Evolutionary conservation across 2,797 vertebrate genomes (phyloP), one percentile per base, ranked within the genome.

Genomic region (Buceros bicornis): DNA sequence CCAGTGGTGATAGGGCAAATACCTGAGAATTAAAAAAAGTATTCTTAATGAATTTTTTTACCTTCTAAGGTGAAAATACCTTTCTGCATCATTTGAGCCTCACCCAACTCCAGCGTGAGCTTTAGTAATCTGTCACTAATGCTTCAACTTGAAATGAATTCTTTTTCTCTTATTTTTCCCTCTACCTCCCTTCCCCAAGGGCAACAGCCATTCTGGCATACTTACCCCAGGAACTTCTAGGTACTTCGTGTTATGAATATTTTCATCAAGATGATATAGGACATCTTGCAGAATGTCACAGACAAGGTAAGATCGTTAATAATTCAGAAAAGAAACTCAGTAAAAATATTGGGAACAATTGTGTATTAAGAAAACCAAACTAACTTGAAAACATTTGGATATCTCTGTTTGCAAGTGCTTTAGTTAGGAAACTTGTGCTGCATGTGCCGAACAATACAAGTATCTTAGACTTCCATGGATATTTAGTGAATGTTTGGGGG

Each of bases 171-270:
- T 13, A 54, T 29, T 1, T 43, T 45, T 29, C 60, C 12, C 18
- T 74, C 33, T 71, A 22, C 73, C 57, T 74, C 64, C 43, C 53
- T 71, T 83, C 33, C 85, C 91, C 87, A 94, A 99, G 99, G 98
- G 99, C 99, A 66, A 99, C 99, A 16, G 99, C 99, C 91, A 99
- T 99, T 95, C 98, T 99, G 58, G 99, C 99, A 47, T 99, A 99
- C 97, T 98, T 99, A 97, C 99, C 99, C 86, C 99, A 99, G 94
- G 99, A 99, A 97, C 99, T 99, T 96, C 98, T 99, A 97, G 99
- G 99, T 94, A 99, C 99, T 45, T 99, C 99, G 1, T 99, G 99
- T 98, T 99, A 99, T 1, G 99, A 99, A 92, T 99, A 99, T 98
- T 99, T 99, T 96, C 99, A 99, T 95, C 99, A 99, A 98, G 99